These are phyloP conservation scores for Lasaia peninsularis DNA, from an alignment of 1,140 invertebrate genomes.

Conservation along the genomic window DNA sequence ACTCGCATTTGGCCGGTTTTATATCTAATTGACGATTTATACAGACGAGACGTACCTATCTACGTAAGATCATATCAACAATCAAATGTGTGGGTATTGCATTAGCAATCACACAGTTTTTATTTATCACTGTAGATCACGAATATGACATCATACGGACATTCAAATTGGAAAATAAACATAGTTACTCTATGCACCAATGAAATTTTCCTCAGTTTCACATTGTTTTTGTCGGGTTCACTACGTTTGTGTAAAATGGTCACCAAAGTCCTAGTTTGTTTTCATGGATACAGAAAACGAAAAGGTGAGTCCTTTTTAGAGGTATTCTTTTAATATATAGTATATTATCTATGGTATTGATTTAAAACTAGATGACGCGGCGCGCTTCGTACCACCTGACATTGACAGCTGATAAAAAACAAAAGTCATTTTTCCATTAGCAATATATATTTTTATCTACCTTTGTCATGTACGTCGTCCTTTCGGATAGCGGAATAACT, in stretches of 20 bases:
- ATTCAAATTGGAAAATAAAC: slow-evolving; percentile 29
- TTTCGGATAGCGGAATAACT: no score
- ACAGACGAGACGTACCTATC: not conserved
- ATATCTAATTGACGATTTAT: no score
- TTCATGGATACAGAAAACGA: slow-evolving; percentile 18
- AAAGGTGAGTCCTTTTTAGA: slow-evolving; percentile 25
- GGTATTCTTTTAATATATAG: no score
- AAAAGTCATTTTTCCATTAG: no score
- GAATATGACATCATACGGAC: slow-evolving; percentile 28
- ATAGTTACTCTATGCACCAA: slow-evolving; percentile 25
- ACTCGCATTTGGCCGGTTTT: no score
- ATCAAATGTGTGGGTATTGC: not conserved
- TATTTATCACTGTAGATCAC: slow-evolving; percentile 24
- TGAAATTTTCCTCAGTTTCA: slow-evolving; percentile 36
- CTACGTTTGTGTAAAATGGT: slow-evolving; percentile 17
- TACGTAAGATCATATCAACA: not conserved
- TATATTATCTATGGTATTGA: no score
- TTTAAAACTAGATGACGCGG: no score
- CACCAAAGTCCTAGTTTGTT: slow-evolving; percentile 35
- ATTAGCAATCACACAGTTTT: slow-evolving; percentile 18
- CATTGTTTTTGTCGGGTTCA: slow-evolving; percentile 14
- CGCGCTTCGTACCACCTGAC: no score
- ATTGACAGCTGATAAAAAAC: no score
- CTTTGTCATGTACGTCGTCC: no score
- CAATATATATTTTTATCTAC: no score